Evolutionary conservation across 2,113 vertebrate genomes (phyloP).

Genomic region (Toxotes chatareus): DNA sequence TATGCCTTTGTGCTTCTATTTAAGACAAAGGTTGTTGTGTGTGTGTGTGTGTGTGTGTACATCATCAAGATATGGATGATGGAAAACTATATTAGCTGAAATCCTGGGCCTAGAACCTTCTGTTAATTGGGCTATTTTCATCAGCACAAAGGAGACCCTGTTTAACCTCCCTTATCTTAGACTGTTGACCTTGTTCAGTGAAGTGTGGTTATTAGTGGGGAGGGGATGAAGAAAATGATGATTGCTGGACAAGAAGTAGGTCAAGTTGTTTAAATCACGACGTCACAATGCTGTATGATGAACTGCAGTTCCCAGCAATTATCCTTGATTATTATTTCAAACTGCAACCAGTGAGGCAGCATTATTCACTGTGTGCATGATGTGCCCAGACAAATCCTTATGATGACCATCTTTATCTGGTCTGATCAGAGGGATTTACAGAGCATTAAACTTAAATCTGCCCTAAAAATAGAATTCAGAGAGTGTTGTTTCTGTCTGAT

Average conservation of each 20-base stretch:
- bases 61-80: conserved; percentile 53
- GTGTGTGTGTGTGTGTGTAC: conserved; percentile 72
- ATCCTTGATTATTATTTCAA: conserved; percentile 48
- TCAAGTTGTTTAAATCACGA: conserved; percentile 31
- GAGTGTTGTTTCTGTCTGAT: conserved; percentile 31
- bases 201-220: conserved; percentile 35
- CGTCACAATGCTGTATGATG: conserved; percentile 32
- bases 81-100: conserved; percentile 49
- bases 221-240: conserved; percentile 30
- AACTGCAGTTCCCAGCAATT: conserved; percentile 41
- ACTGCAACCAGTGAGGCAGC: conserved; percentile 5
- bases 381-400: not conserved
- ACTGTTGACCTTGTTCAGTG: conserved; percentile 45
- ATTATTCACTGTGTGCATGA: not conserved
- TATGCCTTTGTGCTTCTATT: conserved; percentile 88
- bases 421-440: conserved; percentile 60
- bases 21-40: conserved; percentile 83
- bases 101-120: conserved; percentile 24
- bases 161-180: conserved; percentile 14
- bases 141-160: conserved; percentile 38
- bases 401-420: conserved; percentile 41
- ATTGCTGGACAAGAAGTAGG: conserved; percentile 38
- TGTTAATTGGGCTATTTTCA: conserved; percentile 50
- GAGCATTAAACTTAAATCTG: conserved; percentile 36
- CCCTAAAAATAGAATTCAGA: conserved; percentile 30